Evolutionary conservation across 2,113 vertebrate genomes (phyloP), one percentile per base, ranked within the genome.

Genomic region (sheep (Ovis aries)): DNA sequence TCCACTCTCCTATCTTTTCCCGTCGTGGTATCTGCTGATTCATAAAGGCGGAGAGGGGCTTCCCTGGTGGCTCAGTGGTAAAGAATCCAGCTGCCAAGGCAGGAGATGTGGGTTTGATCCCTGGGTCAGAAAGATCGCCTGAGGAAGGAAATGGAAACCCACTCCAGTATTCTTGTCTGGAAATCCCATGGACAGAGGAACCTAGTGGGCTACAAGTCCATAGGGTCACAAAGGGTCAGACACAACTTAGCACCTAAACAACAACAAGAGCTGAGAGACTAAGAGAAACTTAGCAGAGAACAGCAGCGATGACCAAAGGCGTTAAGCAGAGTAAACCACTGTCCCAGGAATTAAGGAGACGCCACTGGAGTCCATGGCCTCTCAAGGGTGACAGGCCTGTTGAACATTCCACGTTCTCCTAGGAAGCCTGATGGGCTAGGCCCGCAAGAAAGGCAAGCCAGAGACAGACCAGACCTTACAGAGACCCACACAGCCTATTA

Each of bases 311-410:
- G 5, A 29, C 14, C 25, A 71, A 2, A 53, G 33, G 50, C 12
- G 0, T 3, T 11, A n/a, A 31, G 17, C 36, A 25, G 83, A 64
- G 27, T 3, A 45, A 29, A n/a, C 0, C 64, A 43, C 11, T 5
- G 10, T 57, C 36, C 71, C 62, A 12, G 31, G 15, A 4, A 13
- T 12, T 25, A n/a, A 43, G 29, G 19, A 57, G 27, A 43, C 40
- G 59, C 78, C 48, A 25, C 0, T 6, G 13, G 36, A 36, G n/a
- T 6, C 33, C 55, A 2, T 0, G 4, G 86, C 12, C 83, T 40
- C 29, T 23, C 23, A 5, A 2, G 92, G 67, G 9, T 12, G 71
- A 16, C 64, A 15, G 31, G 25, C 48, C 40, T 82, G 29, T 40
- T 33, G 60, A 55, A 23, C 43, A 57, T 2, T 16, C 8, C 36